Conservation (phyloP, 2,113 vertebrate genomes). For the Callithrix jacchus region DNA sequence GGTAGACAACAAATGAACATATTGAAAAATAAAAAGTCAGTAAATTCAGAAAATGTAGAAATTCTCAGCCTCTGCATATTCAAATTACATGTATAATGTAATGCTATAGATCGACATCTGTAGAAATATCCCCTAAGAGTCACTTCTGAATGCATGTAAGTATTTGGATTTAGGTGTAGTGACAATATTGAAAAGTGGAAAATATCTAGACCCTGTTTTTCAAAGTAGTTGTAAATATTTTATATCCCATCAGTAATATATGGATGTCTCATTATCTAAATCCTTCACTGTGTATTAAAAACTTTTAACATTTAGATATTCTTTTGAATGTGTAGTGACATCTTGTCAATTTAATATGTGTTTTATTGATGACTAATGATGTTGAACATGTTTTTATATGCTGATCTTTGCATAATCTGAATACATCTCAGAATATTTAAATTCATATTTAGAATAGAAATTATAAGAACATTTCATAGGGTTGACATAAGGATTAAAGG, state of each 20-base stretch:
- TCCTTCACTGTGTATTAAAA: neutral
- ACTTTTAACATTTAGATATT: neutral
- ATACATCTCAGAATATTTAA: neutral
- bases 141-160: neutral
- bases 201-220: neutral
- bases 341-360: neutral
- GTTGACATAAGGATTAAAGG: neutral
- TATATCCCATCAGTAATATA: neutral
- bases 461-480: neutral
- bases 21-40: neutral
- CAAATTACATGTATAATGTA: neutral
- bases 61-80: neutral
- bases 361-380: neutral
- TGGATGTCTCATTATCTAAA: neutral
- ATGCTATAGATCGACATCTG: neutral
- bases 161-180: neutral
- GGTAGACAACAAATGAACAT: neutral
- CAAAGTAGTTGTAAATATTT: neutral
- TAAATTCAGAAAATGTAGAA: neutral
- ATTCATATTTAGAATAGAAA: neutral
- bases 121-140: neutral
- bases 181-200: neutral
- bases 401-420: neutral
- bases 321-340: neutral
- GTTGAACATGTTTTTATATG: neutral